Conservation (phyloP, 37 sponge, comb jelly and placozoan genomes). For the Agelas oroides region DNA sequence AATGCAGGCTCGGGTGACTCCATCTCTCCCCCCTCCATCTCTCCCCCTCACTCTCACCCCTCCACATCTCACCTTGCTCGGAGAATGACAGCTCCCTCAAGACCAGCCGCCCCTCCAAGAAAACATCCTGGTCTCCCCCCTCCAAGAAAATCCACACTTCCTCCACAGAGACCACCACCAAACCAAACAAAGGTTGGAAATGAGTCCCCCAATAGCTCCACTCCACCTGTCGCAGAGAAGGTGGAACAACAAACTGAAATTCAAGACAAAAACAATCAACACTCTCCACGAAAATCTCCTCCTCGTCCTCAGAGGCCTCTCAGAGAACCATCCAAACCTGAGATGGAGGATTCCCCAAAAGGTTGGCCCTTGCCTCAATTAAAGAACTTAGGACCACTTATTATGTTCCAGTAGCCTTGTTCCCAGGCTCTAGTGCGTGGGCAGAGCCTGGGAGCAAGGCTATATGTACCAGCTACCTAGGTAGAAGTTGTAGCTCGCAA, state of each 20-base stretch:
- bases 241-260: neutral
- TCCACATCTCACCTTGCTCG: neutral
- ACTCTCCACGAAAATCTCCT: neutral
- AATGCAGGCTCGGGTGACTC: too few species aligned
- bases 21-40: slow-evolving; percentile 9
- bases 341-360: neutral
- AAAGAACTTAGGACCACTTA: too few species aligned
- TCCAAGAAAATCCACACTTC: neutral
- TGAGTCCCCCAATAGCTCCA: too few species aligned
- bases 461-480: too few species aligned
- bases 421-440: too few species aligned
- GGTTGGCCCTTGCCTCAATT: neutral
- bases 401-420: too few species aligned
- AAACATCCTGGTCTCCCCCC: neutral
- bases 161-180: neutral
- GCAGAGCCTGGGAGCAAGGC: too few species aligned
- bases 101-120: neutral
- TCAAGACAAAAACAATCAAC: neutral
- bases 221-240: neutral
- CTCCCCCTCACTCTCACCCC: slow-evolving; percentile 5
- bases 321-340: neutral
- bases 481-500: too few species aligned
- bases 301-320: slow-evolving; percentile 8
- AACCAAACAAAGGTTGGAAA: too few species aligned
- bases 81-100: neutral